A percentile compares a stretch with the other conserved stretches of the same genome.
phyloP scores from a whole-genome alignment of 2,113 vertebrate genomes.

The Craseonycteris thonglongyai region DNA sequence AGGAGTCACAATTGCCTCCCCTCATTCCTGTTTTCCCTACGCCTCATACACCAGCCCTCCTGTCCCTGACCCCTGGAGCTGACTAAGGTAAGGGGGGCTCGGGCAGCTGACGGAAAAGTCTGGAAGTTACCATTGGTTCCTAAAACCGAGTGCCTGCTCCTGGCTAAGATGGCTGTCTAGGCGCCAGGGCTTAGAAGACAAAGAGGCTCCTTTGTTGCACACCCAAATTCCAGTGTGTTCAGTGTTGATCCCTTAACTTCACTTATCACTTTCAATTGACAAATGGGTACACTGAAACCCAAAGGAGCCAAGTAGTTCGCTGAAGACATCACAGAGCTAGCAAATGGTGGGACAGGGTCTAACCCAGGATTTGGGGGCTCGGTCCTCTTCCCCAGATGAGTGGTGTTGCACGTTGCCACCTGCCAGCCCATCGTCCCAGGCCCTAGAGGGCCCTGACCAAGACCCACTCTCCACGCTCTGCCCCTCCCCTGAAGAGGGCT shows the following conservation, averaged over 20 bases:
- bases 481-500: neutral
- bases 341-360: neutral
- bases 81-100: neutral
- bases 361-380: neutral
- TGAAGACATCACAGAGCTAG: neutral
- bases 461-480: neutral
- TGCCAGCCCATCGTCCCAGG: neutral
- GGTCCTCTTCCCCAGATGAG: neutral
- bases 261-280: neutral
- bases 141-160: neutral
- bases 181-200: neutral
- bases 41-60: neutral
- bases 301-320: neutral
- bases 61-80: neutral
- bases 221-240: neutral
- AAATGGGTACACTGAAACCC: neutral
- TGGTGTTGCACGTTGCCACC: neutral
- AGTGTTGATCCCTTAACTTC: neutral
- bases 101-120: neutral
- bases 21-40: neutral
- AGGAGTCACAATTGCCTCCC: neutral
- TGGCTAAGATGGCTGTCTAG: neutral
- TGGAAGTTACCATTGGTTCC: neutral
- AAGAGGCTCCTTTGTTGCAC: neutral
- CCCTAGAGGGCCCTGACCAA: neutral